These are phyloP conservation scores for Drosophila demipolita DNA, from an alignment of 2,888 invertebrate species.

Conservation along the genomic window DNA sequence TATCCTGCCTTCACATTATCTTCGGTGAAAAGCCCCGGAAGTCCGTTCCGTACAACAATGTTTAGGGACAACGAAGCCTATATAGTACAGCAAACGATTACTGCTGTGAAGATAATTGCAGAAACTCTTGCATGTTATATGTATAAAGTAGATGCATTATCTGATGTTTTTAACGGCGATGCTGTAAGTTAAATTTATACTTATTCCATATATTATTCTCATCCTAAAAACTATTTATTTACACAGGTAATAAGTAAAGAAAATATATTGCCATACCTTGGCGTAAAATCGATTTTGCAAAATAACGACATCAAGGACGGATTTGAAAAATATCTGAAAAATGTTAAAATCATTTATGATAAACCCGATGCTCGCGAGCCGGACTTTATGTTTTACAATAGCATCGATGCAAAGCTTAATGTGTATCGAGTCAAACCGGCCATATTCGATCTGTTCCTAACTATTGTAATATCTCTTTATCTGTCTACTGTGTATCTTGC, in stretches of 20 bases:
- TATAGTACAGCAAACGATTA: slow-evolving; percentile 70
- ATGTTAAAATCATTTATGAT: slow-evolving; percentile 89
- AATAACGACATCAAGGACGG: slow-evolving; percentile 90
- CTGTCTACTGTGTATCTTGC: slow-evolving; percentile 93
- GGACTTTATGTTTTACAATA: slow-evolving; percentile 95
- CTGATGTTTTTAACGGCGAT: slow-evolving; percentile 90
- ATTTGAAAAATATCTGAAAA: slow-evolving; percentile 91
- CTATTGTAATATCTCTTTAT: slow-evolving; percentile 93
- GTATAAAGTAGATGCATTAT: slow-evolving; percentile 88
- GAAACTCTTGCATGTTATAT: slow-evolving; percentile 93
- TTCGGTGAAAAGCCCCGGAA: slow-evolving; percentile 86
- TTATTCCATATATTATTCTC: not conserved
- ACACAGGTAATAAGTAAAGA: slow-evolving; percentile 91
- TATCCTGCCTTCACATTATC: slow-evolving; percentile 97
- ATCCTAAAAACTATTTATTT: not conserved
- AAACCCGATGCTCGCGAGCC: slow-evolving; percentile 94
- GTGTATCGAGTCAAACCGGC: slow-evolving; percentile 99
- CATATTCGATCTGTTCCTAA: slow-evolving; percentile 97
- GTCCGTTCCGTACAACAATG: slow-evolving; percentile 82
- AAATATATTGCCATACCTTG: slow-evolving; percentile 91
- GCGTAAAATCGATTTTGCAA: slow-evolving; percentile 89
- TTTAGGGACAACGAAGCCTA: slow-evolving; percentile 78
- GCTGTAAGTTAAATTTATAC: slow-evolving; percentile 87
- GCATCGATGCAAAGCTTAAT: slow-evolving; percentile 91
- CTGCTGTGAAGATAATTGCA: slow-evolving; percentile 91